These are phyloP conservation scores for Bubalus kerabau DNA, from an alignment of 2,113 vertebrate genomes.

Conservation along the genomic window DNA sequence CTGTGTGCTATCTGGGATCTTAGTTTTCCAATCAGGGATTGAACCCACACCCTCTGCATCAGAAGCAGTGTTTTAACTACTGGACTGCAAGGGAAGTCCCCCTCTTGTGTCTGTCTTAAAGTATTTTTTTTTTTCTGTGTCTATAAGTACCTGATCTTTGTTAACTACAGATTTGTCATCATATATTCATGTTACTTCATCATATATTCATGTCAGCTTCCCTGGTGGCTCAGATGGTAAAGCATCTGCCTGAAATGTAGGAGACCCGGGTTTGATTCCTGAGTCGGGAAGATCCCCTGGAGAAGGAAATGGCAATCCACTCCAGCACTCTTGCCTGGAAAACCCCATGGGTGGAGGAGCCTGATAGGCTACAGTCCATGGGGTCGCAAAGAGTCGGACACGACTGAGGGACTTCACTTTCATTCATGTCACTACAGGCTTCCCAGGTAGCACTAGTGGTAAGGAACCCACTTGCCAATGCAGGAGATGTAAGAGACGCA, in stretches of 20 bases:
- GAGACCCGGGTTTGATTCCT: too few species aligned
- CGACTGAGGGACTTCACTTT: too few species aligned
- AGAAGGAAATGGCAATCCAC: too few species aligned
- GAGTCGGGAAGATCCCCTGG: too few species aligned
- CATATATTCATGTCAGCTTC: too few species aligned
- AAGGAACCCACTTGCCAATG: not conserved
- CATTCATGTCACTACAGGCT: not conserved
- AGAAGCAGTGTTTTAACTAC: not conserved
- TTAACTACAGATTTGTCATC: not conserved
- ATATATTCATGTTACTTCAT: not conserved
- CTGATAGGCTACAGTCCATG: too few species aligned
- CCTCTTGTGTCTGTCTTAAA: not conserved
- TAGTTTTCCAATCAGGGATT: not conserved
- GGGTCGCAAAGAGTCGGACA: too few species aligned
- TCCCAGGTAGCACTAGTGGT: not conserved
- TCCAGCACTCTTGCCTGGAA: too few species aligned
- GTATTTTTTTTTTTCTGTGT: not conserved
- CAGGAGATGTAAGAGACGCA: not conserved
- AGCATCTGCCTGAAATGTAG: too few species aligned
- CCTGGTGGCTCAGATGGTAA: too few species aligned
- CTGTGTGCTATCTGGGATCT: not conserved
- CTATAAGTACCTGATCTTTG: not conserved
- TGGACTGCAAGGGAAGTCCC: not conserved
- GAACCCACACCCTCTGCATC: not conserved
- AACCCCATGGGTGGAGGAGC: too few species aligned